Evolutionary conservation across 2,113 vertebrate genomes (phyloP).

Genomic region (Lichenostomus cassidix): DNA sequence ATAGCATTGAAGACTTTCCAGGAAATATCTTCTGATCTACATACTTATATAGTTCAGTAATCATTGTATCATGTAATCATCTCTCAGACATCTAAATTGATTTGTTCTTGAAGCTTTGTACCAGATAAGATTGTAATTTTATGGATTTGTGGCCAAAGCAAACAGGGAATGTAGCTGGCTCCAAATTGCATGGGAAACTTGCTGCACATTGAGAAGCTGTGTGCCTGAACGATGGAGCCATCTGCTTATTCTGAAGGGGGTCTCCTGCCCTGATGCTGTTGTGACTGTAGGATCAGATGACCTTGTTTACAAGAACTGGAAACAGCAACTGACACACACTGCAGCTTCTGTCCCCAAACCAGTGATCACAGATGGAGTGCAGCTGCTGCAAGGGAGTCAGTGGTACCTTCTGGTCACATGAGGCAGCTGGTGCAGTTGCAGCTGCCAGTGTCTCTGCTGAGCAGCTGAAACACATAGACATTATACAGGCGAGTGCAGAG

Average conservation of each 20-base stretch:
- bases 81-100: not conserved
- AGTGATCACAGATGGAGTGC: constrained; percentile 24
- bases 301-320: not conserved
- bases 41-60: not conserved
- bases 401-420: constrained; percentile 18
- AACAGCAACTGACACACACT: not conserved
- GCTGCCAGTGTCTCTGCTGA: constrained; percentile 25
- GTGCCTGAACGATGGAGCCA: not conserved
- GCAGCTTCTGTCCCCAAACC: constrained; percentile 30
- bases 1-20: not conserved
- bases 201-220: not conserved
- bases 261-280: not conserved
- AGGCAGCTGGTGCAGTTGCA: constrained; percentile 32
- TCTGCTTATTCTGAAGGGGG: not conserved
- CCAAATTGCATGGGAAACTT: not conserved
- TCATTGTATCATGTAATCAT: not conserved
- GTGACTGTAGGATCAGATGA: not conserved
- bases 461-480: not conserved
- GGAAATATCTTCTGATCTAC: constrained; percentile 1
- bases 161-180: not conserved
- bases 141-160: constrained; percentile 2
- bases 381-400: constrained; percentile 27
- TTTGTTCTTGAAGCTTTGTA: constrained; percentile 19
- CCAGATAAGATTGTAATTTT: not conserved
- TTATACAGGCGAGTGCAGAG: not conserved